phyloP scores from a whole-genome alignment of 2,888 invertebrate genomes.

The Synanthedon myopaeformis region DNA sequence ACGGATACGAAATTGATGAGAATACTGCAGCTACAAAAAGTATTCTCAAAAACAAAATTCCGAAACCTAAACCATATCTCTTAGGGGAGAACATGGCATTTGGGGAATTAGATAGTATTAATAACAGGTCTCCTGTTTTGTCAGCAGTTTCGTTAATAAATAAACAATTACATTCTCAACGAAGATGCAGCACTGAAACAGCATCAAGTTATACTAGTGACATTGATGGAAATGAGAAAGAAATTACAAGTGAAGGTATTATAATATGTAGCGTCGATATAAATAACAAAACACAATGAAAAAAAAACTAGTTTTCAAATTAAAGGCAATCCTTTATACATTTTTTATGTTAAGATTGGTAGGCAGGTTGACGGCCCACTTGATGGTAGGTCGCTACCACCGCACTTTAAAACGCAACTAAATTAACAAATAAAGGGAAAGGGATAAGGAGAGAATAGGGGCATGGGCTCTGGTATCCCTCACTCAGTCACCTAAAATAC shows the following conservation, averaged over 20 bases:
- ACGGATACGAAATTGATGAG: conserved; percentile 52
- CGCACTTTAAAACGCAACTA: too few relatives aligned
- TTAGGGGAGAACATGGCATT: conserved; percentile 75
- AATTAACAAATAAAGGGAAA: too few relatives aligned
- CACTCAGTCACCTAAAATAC: too few relatives aligned
- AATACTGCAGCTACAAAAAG: conserved; percentile 73
- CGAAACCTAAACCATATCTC: conserved; percentile 80
- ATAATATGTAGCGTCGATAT: too few relatives aligned
- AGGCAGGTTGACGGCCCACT: too few relatives aligned
- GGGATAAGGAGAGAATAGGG: too few relatives aligned
- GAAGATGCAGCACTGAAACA: conserved; percentile 24
- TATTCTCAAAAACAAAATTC: conserved; percentile 80
- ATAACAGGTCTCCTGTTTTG: conserved; percentile 18
- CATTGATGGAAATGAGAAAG: conserved; percentile 19
- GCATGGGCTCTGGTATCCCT: too few relatives aligned
- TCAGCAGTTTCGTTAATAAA: conserved; percentile 52
- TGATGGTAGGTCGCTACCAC: too few relatives aligned
- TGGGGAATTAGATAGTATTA: conserved; percentile 28
- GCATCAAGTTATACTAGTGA: conserved; percentile 20
- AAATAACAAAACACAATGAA: too few relatives aligned
- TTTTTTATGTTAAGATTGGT: too few relatives aligned
- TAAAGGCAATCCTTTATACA: too few relatives aligned
- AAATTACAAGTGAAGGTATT: conserved; percentile 42
- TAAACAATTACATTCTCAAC: conserved; percentile 39
- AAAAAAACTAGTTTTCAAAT: too few relatives aligned